These are phyloP conservation scores for honey bee (Apis mellifera) DNA, from an alignment of 1,140 invertebrate species.

Conservation along the genomic window DNA sequence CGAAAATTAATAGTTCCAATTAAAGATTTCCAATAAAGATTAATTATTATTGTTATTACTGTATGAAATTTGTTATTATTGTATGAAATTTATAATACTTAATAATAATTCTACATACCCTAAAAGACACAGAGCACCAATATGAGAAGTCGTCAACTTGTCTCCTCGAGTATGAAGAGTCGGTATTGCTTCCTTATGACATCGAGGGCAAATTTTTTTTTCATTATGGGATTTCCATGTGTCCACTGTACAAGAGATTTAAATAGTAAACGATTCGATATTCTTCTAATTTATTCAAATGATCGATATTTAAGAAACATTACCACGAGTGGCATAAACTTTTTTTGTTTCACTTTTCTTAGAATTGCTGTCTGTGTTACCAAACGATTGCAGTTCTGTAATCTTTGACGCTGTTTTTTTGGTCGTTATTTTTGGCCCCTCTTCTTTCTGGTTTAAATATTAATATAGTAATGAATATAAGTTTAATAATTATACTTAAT, in stretches of 20 bases:
- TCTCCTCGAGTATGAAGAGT: conserved; percentile 51
- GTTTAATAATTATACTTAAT: no score
- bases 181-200: conserved; percentile 51
- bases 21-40: no score
- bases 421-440: background rate
- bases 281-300: background rate
- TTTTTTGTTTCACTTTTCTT: conserved; percentile 39
- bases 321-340: conserved; percentile 56
- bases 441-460: conserved; percentile 10
- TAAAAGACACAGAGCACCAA: conserved; percentile 52
- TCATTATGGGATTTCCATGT: conserved; percentile 58
- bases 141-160: conserved; percentile 54
- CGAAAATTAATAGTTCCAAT: no score
- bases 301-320: background rate
- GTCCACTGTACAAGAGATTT: conserved; percentile 45
- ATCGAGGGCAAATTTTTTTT: conserved; percentile 57
- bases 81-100: no score
- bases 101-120: conserved; percentile 39
- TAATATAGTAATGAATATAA: background rate
- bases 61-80: no score
- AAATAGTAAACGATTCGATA: background rate
- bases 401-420: conserved; percentile 4
- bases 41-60: no score
- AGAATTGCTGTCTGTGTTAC: background rate
- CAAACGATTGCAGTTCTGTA: no score